phyloP scores from a whole-genome alignment of 2,888 invertebrate genomes.

The Rhagonycha lutea region DNA sequence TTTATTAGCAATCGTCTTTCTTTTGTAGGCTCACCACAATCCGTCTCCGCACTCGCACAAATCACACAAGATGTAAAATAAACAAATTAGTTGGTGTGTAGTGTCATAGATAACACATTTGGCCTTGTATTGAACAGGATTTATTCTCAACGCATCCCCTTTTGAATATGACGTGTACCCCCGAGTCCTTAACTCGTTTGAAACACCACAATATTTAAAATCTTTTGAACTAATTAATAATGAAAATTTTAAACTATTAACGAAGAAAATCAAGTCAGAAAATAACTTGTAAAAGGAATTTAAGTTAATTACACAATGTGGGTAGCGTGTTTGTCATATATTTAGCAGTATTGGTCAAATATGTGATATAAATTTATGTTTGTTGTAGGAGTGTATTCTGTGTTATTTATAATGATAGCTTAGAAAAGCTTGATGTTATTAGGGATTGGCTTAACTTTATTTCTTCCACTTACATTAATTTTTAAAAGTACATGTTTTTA shows the following conservation, averaged over 20 bases:
- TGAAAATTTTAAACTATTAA: no score
- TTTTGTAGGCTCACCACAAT: no score
- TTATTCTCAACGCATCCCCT: no score
- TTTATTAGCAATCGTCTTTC: no score
- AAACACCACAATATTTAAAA: no score
- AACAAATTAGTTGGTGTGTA: no score
- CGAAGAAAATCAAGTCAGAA: background rate
- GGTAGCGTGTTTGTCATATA: background rate
- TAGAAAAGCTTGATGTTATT: background rate
- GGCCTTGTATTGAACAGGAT: no score
- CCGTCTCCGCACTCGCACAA: no score
- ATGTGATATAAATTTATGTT: background rate
- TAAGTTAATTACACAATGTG: background rate
- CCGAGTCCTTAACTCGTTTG: no score
- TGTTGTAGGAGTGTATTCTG: background rate
- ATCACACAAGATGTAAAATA: no score
- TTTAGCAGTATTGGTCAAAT: background rate
- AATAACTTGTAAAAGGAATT: background rate
- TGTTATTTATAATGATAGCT: background rate
- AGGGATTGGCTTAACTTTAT: background rate
- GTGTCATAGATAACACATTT: no score
- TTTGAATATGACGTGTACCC: no score
- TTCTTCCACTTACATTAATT: background rate
- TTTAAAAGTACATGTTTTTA: background rate
- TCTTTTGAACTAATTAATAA: background rate